Evolutionary conservation across 1,140 invertebrate species (phyloP).

Genomic region (Drosophila leontia): DNA sequence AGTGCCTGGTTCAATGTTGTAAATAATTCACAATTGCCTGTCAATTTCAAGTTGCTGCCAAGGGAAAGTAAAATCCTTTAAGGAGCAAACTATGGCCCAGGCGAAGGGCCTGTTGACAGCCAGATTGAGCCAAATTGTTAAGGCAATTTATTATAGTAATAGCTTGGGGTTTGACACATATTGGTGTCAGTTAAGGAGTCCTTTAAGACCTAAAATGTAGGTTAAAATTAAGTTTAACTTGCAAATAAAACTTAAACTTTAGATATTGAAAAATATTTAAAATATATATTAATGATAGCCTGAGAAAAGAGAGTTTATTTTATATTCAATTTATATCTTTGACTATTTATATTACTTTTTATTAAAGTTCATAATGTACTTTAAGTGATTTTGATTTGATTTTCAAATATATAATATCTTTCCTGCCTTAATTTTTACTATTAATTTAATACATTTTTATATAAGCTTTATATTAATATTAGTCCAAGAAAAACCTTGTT

Average conservation of each 20-base stretch:
- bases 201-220: background rate
- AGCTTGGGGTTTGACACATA: background rate
- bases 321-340: background rate
- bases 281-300: background rate
- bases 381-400: too few species aligned
- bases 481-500: too few species aligned
- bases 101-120: constrained; percentile 52
- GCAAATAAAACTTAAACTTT: too few species aligned
- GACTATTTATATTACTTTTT: too few species aligned
- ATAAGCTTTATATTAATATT: too few species aligned
- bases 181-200: background rate
- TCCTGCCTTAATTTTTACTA: too few species aligned
- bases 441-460: too few species aligned
- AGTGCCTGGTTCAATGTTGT: constrained; percentile 40
- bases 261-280: too few species aligned
- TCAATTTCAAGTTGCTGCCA: constrained; percentile 46
- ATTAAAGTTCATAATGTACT: too few species aligned
- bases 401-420: too few species aligned
- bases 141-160: constrained; percentile 57
- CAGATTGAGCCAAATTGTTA: constrained; percentile 65
- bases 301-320: background rate
- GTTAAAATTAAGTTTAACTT: background rate
- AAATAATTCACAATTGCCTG: constrained; percentile 72
- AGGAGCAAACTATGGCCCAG: constrained; percentile 3
- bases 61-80: constrained; percentile 10